phyloP scores from a whole-genome alignment of 2,113 vertebrate genomes.

The Ophthalmotilapia sp. region DNA sequence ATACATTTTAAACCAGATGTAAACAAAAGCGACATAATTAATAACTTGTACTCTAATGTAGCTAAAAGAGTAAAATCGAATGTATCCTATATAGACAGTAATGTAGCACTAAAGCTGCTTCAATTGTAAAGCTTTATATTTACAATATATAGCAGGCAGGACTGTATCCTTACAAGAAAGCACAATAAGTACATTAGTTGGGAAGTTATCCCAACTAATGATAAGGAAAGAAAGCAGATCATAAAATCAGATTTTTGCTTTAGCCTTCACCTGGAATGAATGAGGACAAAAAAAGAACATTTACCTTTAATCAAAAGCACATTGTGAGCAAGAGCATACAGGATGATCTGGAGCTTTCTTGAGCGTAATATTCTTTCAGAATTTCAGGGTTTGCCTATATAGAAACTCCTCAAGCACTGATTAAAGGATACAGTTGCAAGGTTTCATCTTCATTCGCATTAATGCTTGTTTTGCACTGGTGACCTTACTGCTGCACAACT shows the following conservation, averaged over 20 bases:
- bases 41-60: neutral
- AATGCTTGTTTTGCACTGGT: neutral
- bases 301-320: neutral
- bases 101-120: neutral
- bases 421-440: neutral
- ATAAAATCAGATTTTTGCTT: neutral
- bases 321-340: neutral
- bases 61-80: neutral
- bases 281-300: neutral
- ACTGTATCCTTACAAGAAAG: neutral
- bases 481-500: neutral
- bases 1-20: neutral
- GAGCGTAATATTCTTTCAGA: constrained; percentile 3
- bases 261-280: neutral
- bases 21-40: neutral
- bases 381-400: neutral
- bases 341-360: neutral
- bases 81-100: neutral
- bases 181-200: neutral
- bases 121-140: neutral
- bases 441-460: neutral
- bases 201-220: neutral
- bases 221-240: neutral
- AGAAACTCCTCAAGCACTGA: neutral
- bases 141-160: neutral